Base-by-base conservation (phyloP, 2,797 vertebrate genomes). In the Sebastes wilsoni region DNA sequence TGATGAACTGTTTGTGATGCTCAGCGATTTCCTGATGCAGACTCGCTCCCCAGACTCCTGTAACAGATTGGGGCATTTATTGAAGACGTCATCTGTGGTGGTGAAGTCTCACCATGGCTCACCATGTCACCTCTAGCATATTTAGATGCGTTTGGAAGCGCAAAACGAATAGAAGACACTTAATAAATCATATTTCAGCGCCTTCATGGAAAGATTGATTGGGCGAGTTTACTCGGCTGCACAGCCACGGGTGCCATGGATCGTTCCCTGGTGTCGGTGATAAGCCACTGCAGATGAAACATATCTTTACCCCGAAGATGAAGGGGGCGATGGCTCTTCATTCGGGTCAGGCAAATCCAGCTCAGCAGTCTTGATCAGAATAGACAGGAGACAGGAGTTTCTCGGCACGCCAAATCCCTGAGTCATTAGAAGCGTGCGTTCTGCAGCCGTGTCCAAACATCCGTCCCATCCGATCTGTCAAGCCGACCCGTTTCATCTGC, bases 321-420 rank as follows among this genome's bases (percentile, higher is more conserved):
- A 87, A 77, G 56, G 18, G 20, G 72, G 56, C 75, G 72, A 74
- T 75, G 62, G 72, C 69, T 91, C 90, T 64, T 87, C 75, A 78
- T 88, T 87, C 68, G 73, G 49, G 56, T 81, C 85, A 87, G 78
- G 72, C 70, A 38, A 61, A 84, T 77, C 74, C 78, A 62, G 52
- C 32, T 73, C 16, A 66, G 27, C 60, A n/a, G 61, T 58, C 8
- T 55, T 85, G 73, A 93, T 93, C 78, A 75, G 80, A 90, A 81
- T 62, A 77, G 88, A 85, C 84, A 79, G 65, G 62, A 82, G 69
- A 83, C 81, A 74, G 85, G 56, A 81, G 46, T 81, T 89, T 75
- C 69, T 82, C 32, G 0, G 38, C 74, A 16, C 61, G 4, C 49
- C 70, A 68, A 68, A 49, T 68, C 79, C 72, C 65, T 23, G 66